Evolutionary conservation across 1,140 invertebrate genomes (phyloP).

Genomic region (Drosophila leontia): DNA sequence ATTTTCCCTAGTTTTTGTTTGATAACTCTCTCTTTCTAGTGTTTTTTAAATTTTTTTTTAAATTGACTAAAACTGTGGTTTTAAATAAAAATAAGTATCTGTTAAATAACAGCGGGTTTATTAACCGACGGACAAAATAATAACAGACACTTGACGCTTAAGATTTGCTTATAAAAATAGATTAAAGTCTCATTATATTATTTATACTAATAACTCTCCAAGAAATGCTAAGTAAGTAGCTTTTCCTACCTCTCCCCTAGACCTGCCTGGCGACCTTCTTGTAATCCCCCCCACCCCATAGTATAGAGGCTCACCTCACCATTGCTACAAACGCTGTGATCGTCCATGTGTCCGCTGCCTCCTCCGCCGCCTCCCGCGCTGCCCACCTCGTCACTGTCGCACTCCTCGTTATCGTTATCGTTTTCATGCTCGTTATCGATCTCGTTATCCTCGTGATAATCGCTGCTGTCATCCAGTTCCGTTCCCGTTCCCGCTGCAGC

Average conservation of each 20-base stretch:
- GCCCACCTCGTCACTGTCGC: slow-evolving; percentile 80
- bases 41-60: neutral
- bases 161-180: too few species aligned
- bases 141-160: neutral
- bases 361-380: slow-evolving; percentile 53
- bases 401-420: slow-evolving; percentile 71
- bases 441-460: slow-evolving; percentile 82
- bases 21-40: neutral
- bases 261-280: neutral
- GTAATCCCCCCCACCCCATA: slow-evolving; percentile 23
- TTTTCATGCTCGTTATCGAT: slow-evolving; percentile 1
- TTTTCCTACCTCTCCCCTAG: neutral
- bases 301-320: slow-evolving; percentile 85
- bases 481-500: slow-evolving; percentile 26
- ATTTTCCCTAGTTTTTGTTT: neutral
- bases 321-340: slow-evolving; percentile 85
- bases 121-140: neutral
- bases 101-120: neutral
- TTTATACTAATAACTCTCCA: too few species aligned
- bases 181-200: too few species aligned
- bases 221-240: neutral
- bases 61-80: neutral
- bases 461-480: slow-evolving; percentile 75
- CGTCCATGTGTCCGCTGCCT: slow-evolving; percentile 73
- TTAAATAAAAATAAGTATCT: neutral